These are phyloP conservation scores for Scarus forsteni DNA, from an alignment of 2,797 vertebrate genomes.

Conservation along the genomic window DNA sequence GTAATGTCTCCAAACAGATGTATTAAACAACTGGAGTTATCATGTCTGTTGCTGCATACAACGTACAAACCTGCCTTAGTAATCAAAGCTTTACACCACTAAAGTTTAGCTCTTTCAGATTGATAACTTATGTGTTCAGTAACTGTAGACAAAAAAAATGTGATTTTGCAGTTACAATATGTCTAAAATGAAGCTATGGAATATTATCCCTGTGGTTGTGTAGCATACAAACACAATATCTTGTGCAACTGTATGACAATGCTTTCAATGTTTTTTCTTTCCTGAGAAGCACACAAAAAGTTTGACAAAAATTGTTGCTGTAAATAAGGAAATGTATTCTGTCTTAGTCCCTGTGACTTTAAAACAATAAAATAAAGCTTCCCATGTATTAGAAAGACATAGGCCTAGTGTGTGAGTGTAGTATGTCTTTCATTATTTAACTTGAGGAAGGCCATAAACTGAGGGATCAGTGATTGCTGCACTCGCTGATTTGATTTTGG, in stretches of 20 bases:
- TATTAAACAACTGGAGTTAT: conserved; percentile 13
- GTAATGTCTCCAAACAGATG: conserved; percentile 12
- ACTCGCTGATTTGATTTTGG: too few relatives aligned
- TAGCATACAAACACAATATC: conserved; percentile 15
- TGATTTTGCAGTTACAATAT: conserved; percentile 29
- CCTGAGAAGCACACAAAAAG: background rate
- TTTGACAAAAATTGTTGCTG: background rate
- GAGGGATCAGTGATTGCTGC: too few relatives aligned
- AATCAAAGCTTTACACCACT: conserved; percentile 4
- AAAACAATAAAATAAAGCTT: conserved; percentile 14
- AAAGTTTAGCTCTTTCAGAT: background rate
- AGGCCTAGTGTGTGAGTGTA: background rate
- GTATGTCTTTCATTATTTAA: background rate
- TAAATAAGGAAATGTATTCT: conserved; percentile 3
- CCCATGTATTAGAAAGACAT: background rate
- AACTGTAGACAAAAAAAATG: conserved; percentile 31
- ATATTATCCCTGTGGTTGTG: conserved; percentile 24
- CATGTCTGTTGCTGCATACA: conserved; percentile 9
- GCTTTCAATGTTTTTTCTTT: background rate
- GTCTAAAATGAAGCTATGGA: conserved; percentile 18
- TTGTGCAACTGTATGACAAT: conserved; percentile 10
- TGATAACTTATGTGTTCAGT: conserved; percentile 17
- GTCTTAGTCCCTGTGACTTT: conserved; percentile 1
- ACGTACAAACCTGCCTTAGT: conserved; percentile 20
- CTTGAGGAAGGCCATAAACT: background rate